These are phyloP conservation scores for Oligia latruncula DNA, from an alignment of 2,888 invertebrate species.

Conservation along the genomic window DNA sequence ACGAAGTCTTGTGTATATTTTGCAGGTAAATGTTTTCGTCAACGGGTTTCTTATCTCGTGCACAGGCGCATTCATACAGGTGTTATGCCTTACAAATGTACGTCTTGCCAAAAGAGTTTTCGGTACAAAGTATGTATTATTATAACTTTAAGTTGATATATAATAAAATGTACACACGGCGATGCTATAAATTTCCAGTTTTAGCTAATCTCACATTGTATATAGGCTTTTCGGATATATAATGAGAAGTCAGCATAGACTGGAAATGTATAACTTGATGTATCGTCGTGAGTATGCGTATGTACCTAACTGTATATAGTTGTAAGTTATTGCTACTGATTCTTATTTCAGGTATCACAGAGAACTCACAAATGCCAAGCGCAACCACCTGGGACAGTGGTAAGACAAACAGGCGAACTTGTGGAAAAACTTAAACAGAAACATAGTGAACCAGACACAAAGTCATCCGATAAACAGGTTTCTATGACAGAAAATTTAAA, in stretches of 20 bases:
- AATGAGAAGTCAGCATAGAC: neutral
- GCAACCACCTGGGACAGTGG: constrained; percentile 90
- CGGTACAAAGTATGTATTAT: constrained; percentile 92
- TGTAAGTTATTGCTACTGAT: neutral
- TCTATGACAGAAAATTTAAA: constrained; percentile 58
- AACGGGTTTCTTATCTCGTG: constrained; percentile 95
- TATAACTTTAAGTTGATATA: neutral
- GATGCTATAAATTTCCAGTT: neutral
- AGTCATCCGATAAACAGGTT: constrained; percentile 38
- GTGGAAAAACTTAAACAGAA: constrained; percentile 88
- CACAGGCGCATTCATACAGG: constrained; percentile 96
- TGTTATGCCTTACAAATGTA: constrained; percentile 96
- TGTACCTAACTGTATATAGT: neutral
- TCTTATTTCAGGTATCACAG: constrained; percentile 92
- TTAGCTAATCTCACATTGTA: neutral
- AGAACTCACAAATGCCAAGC: constrained; percentile 94
- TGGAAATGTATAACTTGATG: neutral
- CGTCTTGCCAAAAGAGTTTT: constrained; percentile 94
- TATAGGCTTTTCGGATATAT: neutral
- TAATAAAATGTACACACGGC: neutral
- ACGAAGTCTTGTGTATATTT: constrained; percentile 50
- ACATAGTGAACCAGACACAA: constrained; percentile 68
- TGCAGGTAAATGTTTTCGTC: constrained; percentile 96
- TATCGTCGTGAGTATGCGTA: neutral
- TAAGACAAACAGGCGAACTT: constrained; percentile 86